Evolutionary conservation across 1,140 invertebrate genomes (phyloP), one percentile per base, ranked within the genome.

Genomic region (Ips nitidus): DNA sequence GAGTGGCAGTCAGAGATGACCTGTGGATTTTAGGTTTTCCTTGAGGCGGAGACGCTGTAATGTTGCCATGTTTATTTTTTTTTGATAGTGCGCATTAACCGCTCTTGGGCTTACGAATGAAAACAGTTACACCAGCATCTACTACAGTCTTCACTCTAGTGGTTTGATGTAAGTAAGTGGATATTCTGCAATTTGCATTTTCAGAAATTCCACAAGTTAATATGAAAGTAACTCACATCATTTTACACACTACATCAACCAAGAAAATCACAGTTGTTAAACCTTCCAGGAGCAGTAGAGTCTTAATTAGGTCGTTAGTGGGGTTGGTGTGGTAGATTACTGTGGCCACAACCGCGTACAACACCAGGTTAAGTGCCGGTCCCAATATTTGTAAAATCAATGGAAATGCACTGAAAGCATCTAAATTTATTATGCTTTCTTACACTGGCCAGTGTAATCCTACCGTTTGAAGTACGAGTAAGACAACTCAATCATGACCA

Each of bases 71-170:
- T 59, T 59, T 59, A 37, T 2, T 42, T 41, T 8, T 40, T 47
- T 62, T n/a, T 6, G 22, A n/a, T 2, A 40, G 40, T 64, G 1
- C 37, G 1, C 37, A 2, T 40, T 50, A 4, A 52, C 6, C 4
- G 22, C 1, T 45, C 4, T n/a, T 37, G 50, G 52, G 57, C 68
- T 64, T 70, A 70, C 68, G 53, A 41, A 70, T 36, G 53, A 57
- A 50, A n/a, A 55, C 45, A 39, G 43, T 70, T 37, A 70, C 56
- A n/a, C 36, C 68, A 37, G 65, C 68, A 40, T 70, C 68, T 57
- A 42, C 52, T n/a, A 70, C 55, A 1, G 55, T 55, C 52, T 58
- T 57, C 1, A 58, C 61, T 47, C 61, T 22, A 7, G 56, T 65
- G 36, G 45, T 65, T 65, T 70, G 68, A 36, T 43, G 42, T 7